Percentiles rank a stretch among this genome's conserved stretches.
phyloP scores from a whole-genome alignment of 2,888 invertebrate genomes.

The Shargacucullia verbasci region DNA sequence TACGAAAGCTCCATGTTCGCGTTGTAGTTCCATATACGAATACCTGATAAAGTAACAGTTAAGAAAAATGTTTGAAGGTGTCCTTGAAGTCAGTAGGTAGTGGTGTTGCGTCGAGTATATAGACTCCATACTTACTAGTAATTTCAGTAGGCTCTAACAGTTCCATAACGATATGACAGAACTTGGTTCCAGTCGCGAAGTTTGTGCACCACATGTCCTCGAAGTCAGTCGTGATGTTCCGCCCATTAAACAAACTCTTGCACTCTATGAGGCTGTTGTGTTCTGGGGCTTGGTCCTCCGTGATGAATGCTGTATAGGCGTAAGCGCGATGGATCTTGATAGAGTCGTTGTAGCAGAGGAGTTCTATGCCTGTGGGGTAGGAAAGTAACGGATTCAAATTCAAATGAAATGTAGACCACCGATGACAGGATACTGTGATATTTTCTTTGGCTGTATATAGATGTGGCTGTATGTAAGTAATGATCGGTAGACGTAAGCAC shows the following conservation, averaged over 20 bases:
- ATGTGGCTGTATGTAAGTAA: too few relatives aligned
- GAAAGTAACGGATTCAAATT: background rate
- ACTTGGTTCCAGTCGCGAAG: slow-evolving; percentile 72
- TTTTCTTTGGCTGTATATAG: too few relatives aligned
- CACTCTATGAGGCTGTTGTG: slow-evolving; percentile 72
- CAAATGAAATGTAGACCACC: too few relatives aligned
- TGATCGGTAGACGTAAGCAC: too few relatives aligned
- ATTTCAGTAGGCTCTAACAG: slow-evolving; percentile 75
- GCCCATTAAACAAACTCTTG: slow-evolving; percentile 90
- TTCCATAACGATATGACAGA: slow-evolving; percentile 80
- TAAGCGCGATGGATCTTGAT: slow-evolving; percentile 74
- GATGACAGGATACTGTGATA: too few relatives aligned
- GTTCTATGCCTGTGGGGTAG: slow-evolving; percentile 83
- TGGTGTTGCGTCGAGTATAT: too few relatives aligned
- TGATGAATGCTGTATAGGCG: slow-evolving; percentile 72
- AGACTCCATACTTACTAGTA: slow-evolving; percentile 69
- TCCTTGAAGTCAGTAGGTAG: too few relatives aligned
- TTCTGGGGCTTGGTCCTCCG: slow-evolving; percentile 66
- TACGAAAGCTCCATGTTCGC: slow-evolving; percentile 91
- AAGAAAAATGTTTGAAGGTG: background rate
- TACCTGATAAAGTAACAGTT: slow-evolving; percentile 73
- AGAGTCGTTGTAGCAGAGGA: slow-evolving; percentile 72
- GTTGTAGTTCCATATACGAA: slow-evolving; percentile 95
- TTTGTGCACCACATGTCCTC: slow-evolving; percentile 91
- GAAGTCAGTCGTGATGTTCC: slow-evolving; percentile 91